A percentile compares a stretch with the other conserved stretches of the same genome.
Evolutionary conservation across 2,797 vertebrate species (phyloP).

Genomic region (Naso thynnoides): DNA sequence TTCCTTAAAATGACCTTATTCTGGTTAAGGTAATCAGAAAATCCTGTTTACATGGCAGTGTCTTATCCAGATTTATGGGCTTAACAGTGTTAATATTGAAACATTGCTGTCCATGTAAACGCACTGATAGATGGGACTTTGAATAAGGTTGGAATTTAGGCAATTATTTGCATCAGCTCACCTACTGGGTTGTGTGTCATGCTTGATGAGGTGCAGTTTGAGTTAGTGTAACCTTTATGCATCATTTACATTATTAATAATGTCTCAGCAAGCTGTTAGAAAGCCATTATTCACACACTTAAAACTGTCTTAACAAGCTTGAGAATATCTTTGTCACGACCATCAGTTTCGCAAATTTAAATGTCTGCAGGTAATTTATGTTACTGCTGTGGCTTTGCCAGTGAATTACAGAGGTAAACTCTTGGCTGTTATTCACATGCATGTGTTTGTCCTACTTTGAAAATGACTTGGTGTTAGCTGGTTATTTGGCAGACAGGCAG

Average conservation of each 20-base stretch:
- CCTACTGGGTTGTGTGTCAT: background rate
- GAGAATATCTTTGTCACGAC: background rate
- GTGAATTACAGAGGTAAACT: background rate
- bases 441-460: background rate
- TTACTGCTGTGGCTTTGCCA: background rate
- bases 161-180: background rate
- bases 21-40: no score
- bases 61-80: no score
- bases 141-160: background rate
- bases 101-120: no score
- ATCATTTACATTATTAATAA: background rate
- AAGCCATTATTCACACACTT: background rate
- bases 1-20: no score
- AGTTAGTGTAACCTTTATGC: background rate
- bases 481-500: background rate
- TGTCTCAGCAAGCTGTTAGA: background rate
- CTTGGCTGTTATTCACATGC: background rate
- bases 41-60: no score
- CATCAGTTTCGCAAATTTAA: background rate
- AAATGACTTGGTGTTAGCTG: background rate
- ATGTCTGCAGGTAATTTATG: constrained; percentile 2
- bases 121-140: background rate
- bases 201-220: background rate
- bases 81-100: no score
- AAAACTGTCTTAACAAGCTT: background rate